Conservation (phyloP, 2,797 vertebrate species). For the Cossypha dichroa region DNA sequence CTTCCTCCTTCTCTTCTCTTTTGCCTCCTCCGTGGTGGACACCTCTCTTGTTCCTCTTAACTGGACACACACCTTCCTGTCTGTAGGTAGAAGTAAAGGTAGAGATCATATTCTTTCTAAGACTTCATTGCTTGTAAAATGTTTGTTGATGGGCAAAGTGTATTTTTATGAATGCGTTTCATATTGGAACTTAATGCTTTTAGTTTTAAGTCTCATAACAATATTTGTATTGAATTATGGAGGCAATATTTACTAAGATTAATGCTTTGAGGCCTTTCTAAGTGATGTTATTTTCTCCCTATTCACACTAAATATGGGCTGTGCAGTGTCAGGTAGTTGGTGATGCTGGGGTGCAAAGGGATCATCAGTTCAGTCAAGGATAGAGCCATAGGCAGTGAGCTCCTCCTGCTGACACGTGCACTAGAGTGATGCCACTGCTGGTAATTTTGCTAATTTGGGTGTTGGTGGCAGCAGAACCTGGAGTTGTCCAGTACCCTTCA, state of each 20-base stretch:
- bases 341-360: not conserved
- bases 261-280: not conserved
- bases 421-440: not conserved
- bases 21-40: conserved; percentile 74
- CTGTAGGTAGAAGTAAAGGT: conserved; percentile 99
- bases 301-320: not conserved
- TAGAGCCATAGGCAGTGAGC: not conserved
- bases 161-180: conserved; percentile 6
- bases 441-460: not conserved
- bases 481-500: not conserved
- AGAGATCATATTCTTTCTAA: conserved; percentile 81
- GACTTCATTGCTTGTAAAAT: conserved; percentile 49
- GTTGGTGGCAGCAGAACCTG: not conserved
- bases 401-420: not conserved
- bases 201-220: not conserved
- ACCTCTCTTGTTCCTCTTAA: conserved; percentile 73
- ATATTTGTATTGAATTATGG: not conserved
- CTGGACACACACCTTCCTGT: conserved; percentile 77
- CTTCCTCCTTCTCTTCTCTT: conserved; percentile 58
- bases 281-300: not conserved
- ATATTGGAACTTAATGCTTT: not conserved
- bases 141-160: not conserved
- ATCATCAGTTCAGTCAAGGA: fast-evolving
- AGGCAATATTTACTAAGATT: not conserved
- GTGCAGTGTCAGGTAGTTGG: not conserved